These are phyloP conservation scores for Cyclophora albipunctata DNA, from an alignment of 2,888 invertebrate species.

Conservation along the genomic window DNA sequence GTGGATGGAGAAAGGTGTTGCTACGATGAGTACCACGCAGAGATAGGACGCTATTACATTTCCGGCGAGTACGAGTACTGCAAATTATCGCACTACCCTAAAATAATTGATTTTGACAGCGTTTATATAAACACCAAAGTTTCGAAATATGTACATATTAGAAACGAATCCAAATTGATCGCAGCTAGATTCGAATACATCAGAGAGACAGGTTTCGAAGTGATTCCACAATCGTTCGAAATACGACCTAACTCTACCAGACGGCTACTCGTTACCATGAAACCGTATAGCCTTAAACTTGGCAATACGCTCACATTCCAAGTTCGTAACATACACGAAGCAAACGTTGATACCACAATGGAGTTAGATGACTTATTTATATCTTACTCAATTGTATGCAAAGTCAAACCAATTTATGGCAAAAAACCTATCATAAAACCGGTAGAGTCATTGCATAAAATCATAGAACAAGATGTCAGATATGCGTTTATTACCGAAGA, in stretches of 20 bases:
- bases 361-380: conserved; percentile 29
- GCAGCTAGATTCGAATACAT: conserved; percentile 54
- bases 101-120: conserved; percentile 57
- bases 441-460: conserved; percentile 51
- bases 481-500: conserved; percentile 47
- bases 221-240: conserved; percentile 48
- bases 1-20: conserved; percentile 53
- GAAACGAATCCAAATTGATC: conserved; percentile 55
- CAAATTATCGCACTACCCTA: conserved; percentile 60
- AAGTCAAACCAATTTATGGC: conserved; percentile 37
- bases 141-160: conserved; percentile 50
- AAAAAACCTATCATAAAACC: conserved; percentile 24
- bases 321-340: conserved; percentile 45
- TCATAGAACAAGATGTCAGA: conserved; percentile 35
- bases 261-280: conserved; percentile 37
- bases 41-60: conserved; percentile 70
- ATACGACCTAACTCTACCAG: conserved; percentile 49
- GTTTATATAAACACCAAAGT: conserved; percentile 47
- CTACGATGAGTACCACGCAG: conserved; percentile 50
- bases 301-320: conserved; percentile 36
- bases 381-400: conserved; percentile 34
- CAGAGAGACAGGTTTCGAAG: conserved; percentile 49
- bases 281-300: conserved; percentile 44
- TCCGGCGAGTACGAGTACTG: conserved; percentile 73
- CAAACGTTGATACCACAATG: conserved; percentile 11